Percentiles rank a stretch among this genome's conserved stretches.
Evolutionary conservation across 1,140 invertebrate genomes (phyloP).

Genomic region (Procambarus clarkii): DNA sequence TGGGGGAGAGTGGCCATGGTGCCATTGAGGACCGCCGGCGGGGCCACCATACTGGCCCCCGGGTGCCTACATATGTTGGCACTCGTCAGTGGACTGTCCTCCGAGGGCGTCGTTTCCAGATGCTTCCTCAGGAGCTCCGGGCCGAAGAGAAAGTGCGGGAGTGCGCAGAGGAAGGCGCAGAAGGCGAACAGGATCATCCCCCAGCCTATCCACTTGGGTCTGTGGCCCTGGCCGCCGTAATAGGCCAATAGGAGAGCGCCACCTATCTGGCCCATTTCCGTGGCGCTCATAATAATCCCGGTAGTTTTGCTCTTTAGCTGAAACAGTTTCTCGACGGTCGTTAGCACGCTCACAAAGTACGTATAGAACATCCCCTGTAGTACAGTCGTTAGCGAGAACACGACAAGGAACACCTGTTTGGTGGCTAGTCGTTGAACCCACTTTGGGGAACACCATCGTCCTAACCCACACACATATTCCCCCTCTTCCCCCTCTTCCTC

Average conservation of each 20-base stretch:
- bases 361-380: slow-evolving; percentile 96
- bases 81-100: slow-evolving; percentile 58
- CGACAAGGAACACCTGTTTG: slow-evolving; percentile 91
- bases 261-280: slow-evolving; percentile 94
- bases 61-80: slow-evolving; percentile 35
- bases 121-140: slow-evolving; percentile 65
- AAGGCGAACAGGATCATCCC: slow-evolving; percentile 93
- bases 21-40: not conserved
- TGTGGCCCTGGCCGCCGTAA: slow-evolving; percentile 93
- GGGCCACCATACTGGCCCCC: not conserved
- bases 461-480: slow-evolving; percentile 81
- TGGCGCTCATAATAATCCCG: slow-evolving; percentile 93
- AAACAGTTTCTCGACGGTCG: slow-evolving; percentile 97
- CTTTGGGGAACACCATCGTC: slow-evolving; percentile 80
- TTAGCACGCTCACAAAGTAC: slow-evolving; percentile 97
- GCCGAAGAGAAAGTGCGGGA: slow-evolving; percentile 76
- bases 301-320: slow-evolving; percentile 96
- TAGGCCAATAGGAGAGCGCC: slow-evolving; percentile 91
- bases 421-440: slow-evolving; percentile 88
- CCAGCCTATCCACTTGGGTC: slow-evolving; percentile 96
- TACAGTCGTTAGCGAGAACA: slow-evolving; percentile 92
- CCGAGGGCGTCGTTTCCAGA: slow-evolving; percentile 70
- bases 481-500: slow-evolving; percentile 33
- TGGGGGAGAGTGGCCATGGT: not conserved
- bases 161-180: slow-evolving; percentile 90